phyloP scores from a whole-genome alignment of 2,797 vertebrate species.

The Perodicticus potto region DNA sequence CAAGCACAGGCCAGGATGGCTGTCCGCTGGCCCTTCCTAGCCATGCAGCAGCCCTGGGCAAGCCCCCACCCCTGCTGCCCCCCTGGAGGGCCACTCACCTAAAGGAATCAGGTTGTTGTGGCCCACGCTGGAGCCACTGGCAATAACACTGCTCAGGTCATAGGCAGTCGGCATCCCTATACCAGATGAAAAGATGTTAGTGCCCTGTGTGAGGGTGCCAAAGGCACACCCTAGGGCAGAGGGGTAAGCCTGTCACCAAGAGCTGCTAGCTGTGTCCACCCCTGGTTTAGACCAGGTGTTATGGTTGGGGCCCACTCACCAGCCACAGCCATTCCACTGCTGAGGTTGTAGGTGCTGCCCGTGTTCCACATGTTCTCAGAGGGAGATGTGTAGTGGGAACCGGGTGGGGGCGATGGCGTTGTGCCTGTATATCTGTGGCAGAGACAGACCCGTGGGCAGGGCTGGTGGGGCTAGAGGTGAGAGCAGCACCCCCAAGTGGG shows the following conservation, averaged over 20 bases:
- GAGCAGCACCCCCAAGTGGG: not conserved
- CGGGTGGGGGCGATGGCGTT: constrained; percentile 95
- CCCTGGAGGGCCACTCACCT: constrained; percentile 88
- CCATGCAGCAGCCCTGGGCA: no score
- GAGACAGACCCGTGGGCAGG: constrained; percentile 14
- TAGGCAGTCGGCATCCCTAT: constrained; percentile 96
- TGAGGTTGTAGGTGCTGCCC: constrained; percentile 93
- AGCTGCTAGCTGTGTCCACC: not conserved
- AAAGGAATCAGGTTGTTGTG: constrained; percentile 98
- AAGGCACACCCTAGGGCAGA: not conserved
- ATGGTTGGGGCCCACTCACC: constrained; percentile 86
- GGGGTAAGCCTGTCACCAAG: not conserved
- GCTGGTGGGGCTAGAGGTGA: not conserved
- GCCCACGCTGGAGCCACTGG: constrained; percentile 92
- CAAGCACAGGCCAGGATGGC: not conserved
- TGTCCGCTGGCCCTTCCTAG: not conserved
- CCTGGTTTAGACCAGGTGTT: not conserved
- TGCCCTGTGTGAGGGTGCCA: not conserved
- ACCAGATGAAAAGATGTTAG: not conserved
- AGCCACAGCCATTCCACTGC: constrained; percentile 94
- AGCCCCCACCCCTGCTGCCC: not conserved
- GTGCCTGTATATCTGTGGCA: constrained; percentile 94
- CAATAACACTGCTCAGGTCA: constrained; percentile 97
- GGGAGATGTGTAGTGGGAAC: constrained; percentile 96
- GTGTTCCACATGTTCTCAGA: constrained; percentile 98